These are phyloP conservation scores for Ypsolopha sequella DNA, from an alignment of 2,888 invertebrate genomes.

Conservation along the genomic window DNA sequence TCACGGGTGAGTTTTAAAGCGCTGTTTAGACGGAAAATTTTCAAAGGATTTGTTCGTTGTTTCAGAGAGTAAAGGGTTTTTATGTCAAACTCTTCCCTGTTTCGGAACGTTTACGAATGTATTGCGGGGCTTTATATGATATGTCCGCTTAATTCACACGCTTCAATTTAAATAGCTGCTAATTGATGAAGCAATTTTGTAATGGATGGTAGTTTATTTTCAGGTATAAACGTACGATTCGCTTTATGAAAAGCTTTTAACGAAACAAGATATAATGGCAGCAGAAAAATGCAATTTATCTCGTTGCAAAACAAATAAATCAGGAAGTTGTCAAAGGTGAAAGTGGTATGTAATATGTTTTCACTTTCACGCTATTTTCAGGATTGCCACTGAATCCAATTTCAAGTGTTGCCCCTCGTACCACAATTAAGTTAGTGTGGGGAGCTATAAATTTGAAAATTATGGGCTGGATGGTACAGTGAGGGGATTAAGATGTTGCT, in stretches of 20 bases:
- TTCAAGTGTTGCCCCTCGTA: conserved; percentile 59
- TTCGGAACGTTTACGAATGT: conserved; percentile 20
- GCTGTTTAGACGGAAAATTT: conserved; percentile 46
- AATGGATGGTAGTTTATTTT: no score
- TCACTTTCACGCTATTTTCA: not conserved
- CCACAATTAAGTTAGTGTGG: conserved; percentile 63
- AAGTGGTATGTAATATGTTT: not conserved
- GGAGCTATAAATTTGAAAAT: conserved; percentile 66
- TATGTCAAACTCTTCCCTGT: conserved; percentile 31
- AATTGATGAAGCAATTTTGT: not conserved
- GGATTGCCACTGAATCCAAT: conserved; percentile 47
- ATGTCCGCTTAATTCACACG: conserved; percentile 1
- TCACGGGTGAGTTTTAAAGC: conserved; percentile 27
- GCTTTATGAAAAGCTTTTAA: no score
- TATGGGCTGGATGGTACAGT: conserved; percentile 51
- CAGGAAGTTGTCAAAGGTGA: not conserved
- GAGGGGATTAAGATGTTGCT: conserved; percentile 39
- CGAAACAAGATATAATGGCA: no score
- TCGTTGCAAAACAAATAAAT: conserved; percentile 2
- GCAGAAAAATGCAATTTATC: not conserved
- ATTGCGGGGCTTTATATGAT: conserved; percentile 8
- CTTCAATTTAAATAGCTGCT: conserved; percentile 6
- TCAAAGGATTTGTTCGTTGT: conserved; percentile 46
- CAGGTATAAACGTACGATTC: no score
- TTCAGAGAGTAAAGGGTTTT: conserved; percentile 16